phyloP scores from a whole-genome alignment of 2,888 invertebrate genomes.

The Byasa hedistus region DNA sequence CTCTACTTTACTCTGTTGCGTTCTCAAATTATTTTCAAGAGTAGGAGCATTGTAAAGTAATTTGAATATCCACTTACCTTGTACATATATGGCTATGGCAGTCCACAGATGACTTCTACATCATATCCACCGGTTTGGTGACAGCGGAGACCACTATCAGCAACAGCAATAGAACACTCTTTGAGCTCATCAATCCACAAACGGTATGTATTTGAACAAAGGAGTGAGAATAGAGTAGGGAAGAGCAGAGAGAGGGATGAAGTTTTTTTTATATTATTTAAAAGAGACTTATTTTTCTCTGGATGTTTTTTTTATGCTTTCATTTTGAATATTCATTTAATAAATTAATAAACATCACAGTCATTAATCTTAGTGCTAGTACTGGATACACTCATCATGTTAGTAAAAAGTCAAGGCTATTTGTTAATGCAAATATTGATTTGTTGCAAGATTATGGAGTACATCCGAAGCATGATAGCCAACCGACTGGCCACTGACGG shows the following conservation, averaged over 20 bases:
- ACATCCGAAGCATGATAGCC: constrained; percentile 82
- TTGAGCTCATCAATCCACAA: constrained; percentile 72
- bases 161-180: constrained; percentile 82
- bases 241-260: no score
- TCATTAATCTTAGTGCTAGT: not conserved
- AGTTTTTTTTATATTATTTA: no score
- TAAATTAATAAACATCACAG: no score
- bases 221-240: not conserved
- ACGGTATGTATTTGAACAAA: constrained; percentile 1
- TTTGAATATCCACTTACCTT: not conserved
- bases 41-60: no score
- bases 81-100: constrained; percentile 39
- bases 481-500: constrained; percentile 82
- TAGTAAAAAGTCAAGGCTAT: not conserved
- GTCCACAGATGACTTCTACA: constrained; percentile 83
- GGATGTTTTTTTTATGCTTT: no score
- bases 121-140: constrained; percentile 80
- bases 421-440: not conserved
- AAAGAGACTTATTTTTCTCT: no score
- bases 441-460: constrained; percentile 73
- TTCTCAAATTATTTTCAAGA: no score
- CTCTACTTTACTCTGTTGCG: no score
- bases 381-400: not conserved
- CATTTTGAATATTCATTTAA: no score
- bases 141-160: constrained; percentile 85